phyloP scores from a whole-genome alignment of 2,113 vertebrate genomes.

The Garra rufa region DNA sequence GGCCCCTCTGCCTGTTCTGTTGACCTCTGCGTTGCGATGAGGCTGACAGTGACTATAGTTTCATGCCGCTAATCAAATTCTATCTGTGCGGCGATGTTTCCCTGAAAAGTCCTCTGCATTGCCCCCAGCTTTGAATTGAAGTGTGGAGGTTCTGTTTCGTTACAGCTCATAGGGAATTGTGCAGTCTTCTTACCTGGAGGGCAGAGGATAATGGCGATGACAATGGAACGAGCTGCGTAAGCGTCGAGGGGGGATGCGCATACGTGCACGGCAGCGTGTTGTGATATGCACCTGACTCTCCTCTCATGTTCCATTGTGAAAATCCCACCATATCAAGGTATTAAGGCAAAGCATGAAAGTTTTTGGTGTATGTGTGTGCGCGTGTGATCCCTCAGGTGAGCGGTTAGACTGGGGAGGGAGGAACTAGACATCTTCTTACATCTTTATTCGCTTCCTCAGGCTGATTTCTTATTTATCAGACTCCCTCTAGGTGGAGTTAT shows the following conservation, averaged over 20 bases:
- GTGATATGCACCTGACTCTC: slow-evolving; percentile 18
- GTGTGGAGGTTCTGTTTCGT: slow-evolving; percentile 28
- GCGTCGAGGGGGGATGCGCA: background rate
- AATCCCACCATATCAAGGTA: slow-evolving; percentile 40
- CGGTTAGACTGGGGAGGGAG: slow-evolving; percentile 18
- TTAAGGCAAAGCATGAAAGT: slow-evolving; percentile 16
- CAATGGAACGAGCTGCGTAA: slow-evolving; percentile 6
- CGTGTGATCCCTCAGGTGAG: slow-evolving; percentile 51
- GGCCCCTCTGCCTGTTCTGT: background rate
- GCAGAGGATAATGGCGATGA: slow-evolving; percentile 30
- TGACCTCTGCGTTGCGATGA: background rate
- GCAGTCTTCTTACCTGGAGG: slow-evolving; percentile 24
- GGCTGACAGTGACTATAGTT: background rate
- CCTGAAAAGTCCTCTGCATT: slow-evolving; percentile 29
- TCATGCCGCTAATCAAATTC: slow-evolving; percentile 16
- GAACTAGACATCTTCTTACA: slow-evolving; percentile 62
- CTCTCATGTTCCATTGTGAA: slow-evolving; percentile 37
- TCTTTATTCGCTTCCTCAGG: slow-evolving; percentile 75
- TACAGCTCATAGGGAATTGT: slow-evolving; percentile 35
- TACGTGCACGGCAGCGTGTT: background rate
- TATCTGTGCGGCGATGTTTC: background rate
- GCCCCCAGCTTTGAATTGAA: slow-evolving; percentile 33
- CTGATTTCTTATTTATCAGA: slow-evolving; percentile 83
- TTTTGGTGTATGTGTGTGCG: background rate
- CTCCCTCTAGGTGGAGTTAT: slow-evolving; percentile 50